Evolutionary conservation across 2,797 vertebrate species (phyloP).

Genomic region (Pseudomugil tenellus): DNA sequence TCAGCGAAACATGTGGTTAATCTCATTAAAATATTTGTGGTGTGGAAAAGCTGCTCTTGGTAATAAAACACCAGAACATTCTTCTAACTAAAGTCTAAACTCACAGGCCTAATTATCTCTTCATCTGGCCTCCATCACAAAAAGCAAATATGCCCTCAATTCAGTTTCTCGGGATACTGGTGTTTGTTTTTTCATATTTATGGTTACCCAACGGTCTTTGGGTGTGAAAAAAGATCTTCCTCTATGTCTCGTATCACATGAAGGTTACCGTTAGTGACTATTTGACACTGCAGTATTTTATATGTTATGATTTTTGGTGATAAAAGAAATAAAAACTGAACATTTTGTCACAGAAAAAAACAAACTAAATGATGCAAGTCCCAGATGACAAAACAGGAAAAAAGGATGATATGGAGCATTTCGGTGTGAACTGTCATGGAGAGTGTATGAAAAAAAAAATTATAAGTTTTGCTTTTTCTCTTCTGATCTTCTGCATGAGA

Average conservation of each 20-base stretch:
- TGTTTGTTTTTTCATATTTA: slow-evolving; percentile 31
- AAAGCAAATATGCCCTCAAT: slow-evolving; percentile 12
- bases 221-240: slow-evolving; percentile 9
- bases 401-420: too few species aligned
- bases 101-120: slow-evolving; percentile 39
- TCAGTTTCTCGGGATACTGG: slow-evolving; percentile 18
- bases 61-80: slow-evolving; percentile 54
- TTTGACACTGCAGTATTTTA: not conserved
- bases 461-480: not conserved
- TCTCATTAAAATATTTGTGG: slow-evolving; percentile 50
- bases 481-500: not conserved
- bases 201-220: slow-evolving; percentile 20
- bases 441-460: too few species aligned
- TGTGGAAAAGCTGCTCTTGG: slow-evolving; percentile 35
- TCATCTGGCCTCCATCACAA: slow-evolving; percentile 31
- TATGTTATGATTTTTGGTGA: slow-evolving; percentile 8
- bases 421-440: too few species aligned
- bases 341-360: slow-evolving; percentile 6
- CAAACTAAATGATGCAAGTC: not conserved
- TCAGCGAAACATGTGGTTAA: slow-evolving; percentile 46
- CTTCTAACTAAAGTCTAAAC: slow-evolving; percentile 34
- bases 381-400: slow-evolving; percentile 27
- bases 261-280: slow-evolving; percentile 14
- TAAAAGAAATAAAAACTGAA: slow-evolving; percentile 12
- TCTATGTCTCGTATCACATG: not conserved